Percentiles rank a stretch among this genome's conserved stretches.
These are phyloP conservation scores for Orchesella cincta DNA, from an alignment of 1,140 invertebrate species.

Conservation along the genomic window DNA sequence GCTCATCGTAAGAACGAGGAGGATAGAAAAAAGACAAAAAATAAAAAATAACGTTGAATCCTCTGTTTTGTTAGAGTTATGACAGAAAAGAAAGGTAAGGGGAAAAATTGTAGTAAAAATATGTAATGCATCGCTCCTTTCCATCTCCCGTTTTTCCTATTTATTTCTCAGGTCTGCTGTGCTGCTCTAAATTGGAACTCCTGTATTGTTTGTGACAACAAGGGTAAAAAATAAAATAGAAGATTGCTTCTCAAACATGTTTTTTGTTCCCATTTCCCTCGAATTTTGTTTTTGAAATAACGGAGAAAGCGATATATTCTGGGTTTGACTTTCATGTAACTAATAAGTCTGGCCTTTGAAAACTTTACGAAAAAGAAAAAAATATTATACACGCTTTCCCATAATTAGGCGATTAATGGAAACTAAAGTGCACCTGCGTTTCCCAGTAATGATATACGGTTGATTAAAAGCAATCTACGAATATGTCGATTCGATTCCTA, in stretches of 20 bases:
- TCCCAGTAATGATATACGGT: too few species aligned
- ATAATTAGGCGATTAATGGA: too few species aligned
- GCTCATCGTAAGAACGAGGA: slow-evolving; percentile 26
- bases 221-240: not conserved
- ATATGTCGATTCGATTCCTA: too few species aligned
- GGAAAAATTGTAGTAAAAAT: slow-evolving; percentile 29
- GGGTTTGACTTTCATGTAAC: too few species aligned
- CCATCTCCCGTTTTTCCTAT: not conserved
- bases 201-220: not conserved
- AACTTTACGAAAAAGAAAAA: too few species aligned
- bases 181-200: not conserved
- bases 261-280: not conserved
- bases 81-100: slow-evolving; percentile 29
- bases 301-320: too few species aligned
- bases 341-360: too few species aligned
- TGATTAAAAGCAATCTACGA: too few species aligned
- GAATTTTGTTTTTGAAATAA: too few species aligned
- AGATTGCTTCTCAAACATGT: not conserved
- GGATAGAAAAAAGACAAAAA: slow-evolving; percentile 16
- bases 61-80: slow-evolving; percentile 29
- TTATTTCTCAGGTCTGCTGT: not conserved
- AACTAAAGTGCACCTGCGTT: too few species aligned
- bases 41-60: slow-evolving; percentile 31
- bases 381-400: too few species aligned
- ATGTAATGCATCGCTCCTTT: not conserved